Evolutionary conservation across 2,888 invertebrate genomes (phyloP).

Genomic region (Pelosia muscerda): DNA sequence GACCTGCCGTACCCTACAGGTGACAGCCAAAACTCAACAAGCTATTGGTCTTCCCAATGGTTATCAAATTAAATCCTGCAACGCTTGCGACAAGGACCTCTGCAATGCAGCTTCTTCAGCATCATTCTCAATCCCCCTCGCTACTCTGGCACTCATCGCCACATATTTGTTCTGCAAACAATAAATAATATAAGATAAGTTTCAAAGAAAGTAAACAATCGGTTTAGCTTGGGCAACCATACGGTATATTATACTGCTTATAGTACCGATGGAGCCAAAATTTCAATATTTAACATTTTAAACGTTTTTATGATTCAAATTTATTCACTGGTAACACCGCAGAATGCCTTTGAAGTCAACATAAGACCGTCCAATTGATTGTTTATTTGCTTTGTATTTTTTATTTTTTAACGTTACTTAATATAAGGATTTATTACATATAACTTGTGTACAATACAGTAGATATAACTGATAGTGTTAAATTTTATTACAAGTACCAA

Average conservation of each 20-base stretch:
- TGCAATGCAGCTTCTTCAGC: conserved; percentile 83
- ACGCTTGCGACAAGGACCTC: conserved; percentile 82
- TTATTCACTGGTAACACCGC: conserved; percentile 34
- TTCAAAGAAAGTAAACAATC: conserved; percentile 50
- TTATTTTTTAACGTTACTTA: conserved; percentile 43
- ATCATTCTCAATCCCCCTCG: conserved; percentile 71
- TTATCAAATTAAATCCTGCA: conserved; percentile 70
- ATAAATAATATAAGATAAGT: conserved; percentile 55
- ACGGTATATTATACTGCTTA: conserved; percentile 38
- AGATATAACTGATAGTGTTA: conserved; percentile 18
- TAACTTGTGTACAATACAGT: conserved; percentile 19
- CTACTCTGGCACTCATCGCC: conserved; percentile 65
- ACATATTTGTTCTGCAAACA: conserved; percentile 75
- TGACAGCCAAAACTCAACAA: conserved; percentile 32
- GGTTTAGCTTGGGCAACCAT: conserved; percentile 36
- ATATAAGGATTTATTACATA: conserved; percentile 27
- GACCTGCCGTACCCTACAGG: conserved; percentile 66
- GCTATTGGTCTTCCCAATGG: conserved; percentile 31
- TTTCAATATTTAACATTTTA: conserved; percentile 15
- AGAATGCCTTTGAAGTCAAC: conserved; percentile 54
- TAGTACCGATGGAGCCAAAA: conserved; percentile 45
- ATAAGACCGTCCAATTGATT: conserved; percentile 67
- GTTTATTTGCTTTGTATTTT: conserved; percentile 63
- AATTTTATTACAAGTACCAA: conserved; percentile 41
- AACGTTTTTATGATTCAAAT: conserved; percentile 25